Conservation (phyloP, 2,113 vertebrate species). For the Melanerpes formicivorus region DNA sequence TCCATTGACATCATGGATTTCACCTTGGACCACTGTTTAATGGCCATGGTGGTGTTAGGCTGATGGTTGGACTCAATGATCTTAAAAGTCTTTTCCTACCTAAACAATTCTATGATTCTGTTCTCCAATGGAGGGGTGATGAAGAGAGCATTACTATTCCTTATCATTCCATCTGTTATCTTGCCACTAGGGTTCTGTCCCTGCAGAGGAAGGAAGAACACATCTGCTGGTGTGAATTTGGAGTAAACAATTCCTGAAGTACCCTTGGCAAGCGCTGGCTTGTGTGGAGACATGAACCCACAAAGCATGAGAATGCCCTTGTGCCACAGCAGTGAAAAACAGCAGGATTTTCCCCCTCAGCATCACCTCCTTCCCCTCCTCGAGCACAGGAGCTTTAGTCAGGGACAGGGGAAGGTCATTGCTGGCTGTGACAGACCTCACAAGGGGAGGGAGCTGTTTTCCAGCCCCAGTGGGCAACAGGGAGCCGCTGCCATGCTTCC, state of each 20-base stretch:
- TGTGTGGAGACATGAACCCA: neutral
- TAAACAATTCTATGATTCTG: too few relatives aligned
- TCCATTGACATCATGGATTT: too few relatives aligned
- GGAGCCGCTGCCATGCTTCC: neutral
- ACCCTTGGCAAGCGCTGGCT: fast-evolving
- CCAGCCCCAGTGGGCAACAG: fast-evolving
- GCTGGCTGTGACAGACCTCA: fast-evolving
- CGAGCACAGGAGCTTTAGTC: fast-evolving
- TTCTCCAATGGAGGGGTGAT: fast-evolving
- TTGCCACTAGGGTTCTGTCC: fast-evolving
- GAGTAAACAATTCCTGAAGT: neutral
- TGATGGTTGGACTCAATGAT: too few relatives aligned
- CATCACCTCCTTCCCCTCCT: neutral
- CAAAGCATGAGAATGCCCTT: neutral
- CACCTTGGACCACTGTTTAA: too few relatives aligned
- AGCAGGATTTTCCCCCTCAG: fast-evolving
- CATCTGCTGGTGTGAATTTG: neutral
- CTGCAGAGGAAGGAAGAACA: neutral
- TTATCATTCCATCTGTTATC: fast-evolving
- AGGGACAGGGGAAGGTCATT: neutral
- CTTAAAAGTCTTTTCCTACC: too few relatives aligned
- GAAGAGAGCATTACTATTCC: fast-evolving
- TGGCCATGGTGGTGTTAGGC: too few relatives aligned
- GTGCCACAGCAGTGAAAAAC: fast-evolving
- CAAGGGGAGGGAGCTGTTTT: neutral